phyloP scores from a whole-genome alignment of 92 coral and sea anemone species.

The Virgularia gustaviana region DNA sequence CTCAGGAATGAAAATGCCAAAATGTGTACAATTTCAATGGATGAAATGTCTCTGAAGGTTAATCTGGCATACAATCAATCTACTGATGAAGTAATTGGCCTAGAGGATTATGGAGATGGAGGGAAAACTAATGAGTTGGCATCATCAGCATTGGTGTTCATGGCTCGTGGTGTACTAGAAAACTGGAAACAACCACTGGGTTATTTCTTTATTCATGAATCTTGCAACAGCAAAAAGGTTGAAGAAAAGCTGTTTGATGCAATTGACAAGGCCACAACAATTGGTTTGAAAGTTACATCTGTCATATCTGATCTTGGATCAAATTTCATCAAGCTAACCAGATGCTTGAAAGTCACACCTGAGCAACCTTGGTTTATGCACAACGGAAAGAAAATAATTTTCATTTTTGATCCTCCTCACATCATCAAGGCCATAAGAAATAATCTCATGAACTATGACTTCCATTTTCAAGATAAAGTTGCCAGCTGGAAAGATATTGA shows the following conservation, averaged over 20 bases:
- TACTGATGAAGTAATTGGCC: conserved; percentile 22
- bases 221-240: conserved; percentile 7
- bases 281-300: conserved; percentile 8
- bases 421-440: conserved; percentile 28
- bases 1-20: neutral
- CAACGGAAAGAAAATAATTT: conserved; percentile 10
- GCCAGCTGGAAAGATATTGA: conserved; percentile 15
- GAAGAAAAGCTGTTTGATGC: neutral
- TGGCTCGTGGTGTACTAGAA: conserved; percentile 23
- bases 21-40: conserved; percentile 15
- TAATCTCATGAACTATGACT: conserved; percentile 25
- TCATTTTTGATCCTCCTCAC: conserved; percentile 28
- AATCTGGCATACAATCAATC: conserved; percentile 3
- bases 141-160: conserved; percentile 20
- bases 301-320: conserved; percentile 18
- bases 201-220: neutral
- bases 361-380: conserved; percentile 20
- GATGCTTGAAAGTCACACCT: conserved; percentile 6
- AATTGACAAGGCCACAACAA: neutral
- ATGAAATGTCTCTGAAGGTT: conserved; percentile 25
- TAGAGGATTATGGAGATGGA: conserved; percentile 23
- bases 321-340: neutral
- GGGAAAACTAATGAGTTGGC: neutral
- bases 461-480: conserved; percentile 10
- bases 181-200: conserved; percentile 46